Evolutionary conservation across 2,888 invertebrate species (phyloP).

Genomic region (Clitarchus hookeri): DNA sequence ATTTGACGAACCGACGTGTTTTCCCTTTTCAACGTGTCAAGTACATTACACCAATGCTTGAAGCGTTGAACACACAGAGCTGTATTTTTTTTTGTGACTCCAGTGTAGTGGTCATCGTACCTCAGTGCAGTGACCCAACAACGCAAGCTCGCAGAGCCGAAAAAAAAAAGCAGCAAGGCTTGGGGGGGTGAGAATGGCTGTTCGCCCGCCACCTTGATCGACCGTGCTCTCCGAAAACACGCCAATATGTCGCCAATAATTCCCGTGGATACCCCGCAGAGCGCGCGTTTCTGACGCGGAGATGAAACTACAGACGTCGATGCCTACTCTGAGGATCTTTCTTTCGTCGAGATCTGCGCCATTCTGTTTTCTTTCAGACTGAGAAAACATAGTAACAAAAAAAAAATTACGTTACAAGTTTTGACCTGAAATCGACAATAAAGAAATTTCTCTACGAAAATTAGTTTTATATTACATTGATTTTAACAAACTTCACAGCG

Average conservation of each 20-base stretch:
- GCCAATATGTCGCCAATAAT: slow-evolving; percentile 2
- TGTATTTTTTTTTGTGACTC: not conserved
- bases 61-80: not conserved
- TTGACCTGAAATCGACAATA: too few species aligned
- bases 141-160: not conserved
- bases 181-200: not conserved
- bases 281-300: too few species aligned
- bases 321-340: not conserved
- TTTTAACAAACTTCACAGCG: too few species aligned
- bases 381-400: too few species aligned
- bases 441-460: too few species aligned
- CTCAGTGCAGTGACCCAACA: not conserved
- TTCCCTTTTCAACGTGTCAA: not conserved
- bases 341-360: too few species aligned
- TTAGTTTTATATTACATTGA: too few species aligned
- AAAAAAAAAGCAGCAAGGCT: not conserved
- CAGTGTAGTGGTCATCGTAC: not conserved
- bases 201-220: not conserved
- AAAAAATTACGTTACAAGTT: too few species aligned
- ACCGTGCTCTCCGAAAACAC: not conserved
- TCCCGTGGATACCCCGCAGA: not conserved
- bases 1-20: not conserved
- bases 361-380: too few species aligned
- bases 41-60: not conserved
- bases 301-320: too few species aligned